Evolutionary conservation across 2,888 invertebrate genomes (phyloP), one percentile per base, ranked within the genome.

Genomic region (Meteorus colon): DNA sequence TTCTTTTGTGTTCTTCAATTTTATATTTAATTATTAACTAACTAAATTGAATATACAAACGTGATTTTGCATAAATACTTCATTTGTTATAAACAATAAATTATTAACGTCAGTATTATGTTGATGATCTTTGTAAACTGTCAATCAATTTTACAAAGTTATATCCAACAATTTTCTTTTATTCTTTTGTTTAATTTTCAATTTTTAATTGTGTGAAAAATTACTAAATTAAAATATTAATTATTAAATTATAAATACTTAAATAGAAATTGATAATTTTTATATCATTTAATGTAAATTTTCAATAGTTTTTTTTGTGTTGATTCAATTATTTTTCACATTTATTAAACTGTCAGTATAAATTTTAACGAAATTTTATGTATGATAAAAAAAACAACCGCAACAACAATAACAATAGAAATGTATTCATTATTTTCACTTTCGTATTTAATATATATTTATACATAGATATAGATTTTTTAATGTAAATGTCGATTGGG

Each of bases 401-500:
- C 2, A 12, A 12, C 8, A 41, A 41, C 12, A 41, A 12, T 10
- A 41, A 41, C 12, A 41, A 12, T 41, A 12, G 12, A 41, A 41
- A 41, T 41, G 0, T 41, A 12, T 12, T 12, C 41, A 12, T 41
- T 6, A 19, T 19, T 55, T 19, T 55, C n/a, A 55, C 6, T 19
- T 19, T 19, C n/a, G 10, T 55, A 55, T 55, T 6, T 10, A 55
- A 55, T 55, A 48, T n/a, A 48, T n/a, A 48, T 55, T 19, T 8
- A 55, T 55, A 19, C 19, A 19, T 19, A 55, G 5, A 48, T 48
- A 48, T 69, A 69, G 16, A 27, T 45, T n/a, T 19, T 55, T 19
- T 2, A 24, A 67, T 27, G n/a, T 19, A 62, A 31, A 71, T 62
- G 59, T 19, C 69, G 55, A 69, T 71, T 71, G 29, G 55, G 16